Evolutionary conservation across 2,113 vertebrate genomes (phyloP), one percentile per base, ranked within the genome.

Genomic region (Silurus meridionalis): DNA sequence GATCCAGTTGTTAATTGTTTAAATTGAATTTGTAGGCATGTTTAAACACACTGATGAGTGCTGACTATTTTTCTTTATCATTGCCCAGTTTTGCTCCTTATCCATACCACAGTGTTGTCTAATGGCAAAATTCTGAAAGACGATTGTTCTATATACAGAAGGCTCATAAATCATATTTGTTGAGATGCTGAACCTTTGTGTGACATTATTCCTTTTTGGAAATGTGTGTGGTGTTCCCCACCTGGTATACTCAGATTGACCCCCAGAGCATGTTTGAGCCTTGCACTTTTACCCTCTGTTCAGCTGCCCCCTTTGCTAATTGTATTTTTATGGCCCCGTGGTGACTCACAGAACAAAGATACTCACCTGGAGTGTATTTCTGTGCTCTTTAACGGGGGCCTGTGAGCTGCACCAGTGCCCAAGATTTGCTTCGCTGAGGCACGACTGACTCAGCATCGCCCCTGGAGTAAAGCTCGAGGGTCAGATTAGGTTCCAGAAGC

Each of bases 401-500:
- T 46, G 25, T 61, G 57, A 80, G 17, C 78, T 60, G 52, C 57
- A 80, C 57, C 55, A 80, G 25, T 60, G 28, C 57, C 78, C 57
- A 80, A 46, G 25, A 11, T 80, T 19, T 80, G 57, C 78, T 80
- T 80, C 52, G 5, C 8, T 60, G 78, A 60, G 78, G 55, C 78
- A 60, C 19, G 5, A 80, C 78, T 60, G 57, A 17, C 28, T 60
- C 28, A 80, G 78, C 55, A 80, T 80, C 78, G 23, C 57, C 78
- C 28, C 57, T 46, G 28, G 17, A 61, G 78, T 58, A 60, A 10
- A 46, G 78, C 57, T 80, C 0, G 8, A 60, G 57, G 78, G 78
- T 60, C 57, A 60, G 9, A 80, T 80, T 80, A 61, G 78, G 19
- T 61, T 60, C 78, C 57, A 21, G 60, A 80, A 80, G 78, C 55